These are phyloP conservation scores for sheep (Ovis aries) DNA, from an alignment of 2,113 vertebrate genomes.

Conservation along the genomic window ARS-UI_Ramb_v3.0 NC_056054.1:87836501-87837000, in stretches of 20 bases:
- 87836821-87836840: background rate
- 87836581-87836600: background rate
- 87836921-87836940: background rate
- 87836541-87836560: accelerated
- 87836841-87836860: background rate
- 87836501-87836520: background rate
- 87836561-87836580: background rate
- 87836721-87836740: background rate
- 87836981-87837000: background rate
- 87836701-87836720: background rate
- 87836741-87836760: background rate
- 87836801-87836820: background rate
- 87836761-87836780: background rate
- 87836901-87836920: background rate
- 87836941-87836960: background rate
- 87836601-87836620: background rate
- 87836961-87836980: background rate
- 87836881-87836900: background rate
- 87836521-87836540: background rate
- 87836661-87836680: background rate
- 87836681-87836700: background rate
- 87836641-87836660: background rate
- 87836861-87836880: too few relatives aligned
- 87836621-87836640: background rate
- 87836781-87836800: too few relatives aligned